Percentiles rank a stretch among this genome's conserved stretches.
Evolutionary conservation across 2,888 invertebrate species (phyloP).

Genomic region (Abrostola tripartita): DNA sequence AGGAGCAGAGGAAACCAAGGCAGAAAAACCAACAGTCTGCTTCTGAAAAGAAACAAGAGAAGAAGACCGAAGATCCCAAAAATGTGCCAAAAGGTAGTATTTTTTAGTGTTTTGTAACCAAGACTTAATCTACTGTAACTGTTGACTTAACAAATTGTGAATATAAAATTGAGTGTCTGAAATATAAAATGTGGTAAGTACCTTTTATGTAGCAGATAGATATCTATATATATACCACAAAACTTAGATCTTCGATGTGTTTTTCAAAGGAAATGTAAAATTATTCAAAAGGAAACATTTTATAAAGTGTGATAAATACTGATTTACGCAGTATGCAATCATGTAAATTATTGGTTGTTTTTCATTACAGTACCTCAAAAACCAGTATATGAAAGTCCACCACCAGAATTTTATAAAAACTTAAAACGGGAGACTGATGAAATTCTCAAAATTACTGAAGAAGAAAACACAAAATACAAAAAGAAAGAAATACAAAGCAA

Average conservation of each 20-base stretch:
- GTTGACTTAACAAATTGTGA: too few species aligned
- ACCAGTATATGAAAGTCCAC: conserved; percentile 72
- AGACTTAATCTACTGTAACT: not conserved
- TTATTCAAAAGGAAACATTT: too few species aligned
- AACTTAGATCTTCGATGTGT: too few species aligned
- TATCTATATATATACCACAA: too few species aligned
- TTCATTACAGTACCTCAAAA: conserved; percentile 70
- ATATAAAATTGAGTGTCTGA: too few species aligned
- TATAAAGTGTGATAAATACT: too few species aligned
- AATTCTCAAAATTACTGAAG: conserved; percentile 82
- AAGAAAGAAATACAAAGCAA: conserved; percentile 86
- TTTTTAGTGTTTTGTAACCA: not conserved
- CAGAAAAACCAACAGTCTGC: conserved; percentile 63
- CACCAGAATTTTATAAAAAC: conserved; percentile 80
- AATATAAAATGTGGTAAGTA: too few species aligned
- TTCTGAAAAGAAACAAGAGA: conserved; percentile 57
- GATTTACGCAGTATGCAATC: not conserved
- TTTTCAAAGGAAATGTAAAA: too few species aligned
- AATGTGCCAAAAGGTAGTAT: conserved; percentile 57
- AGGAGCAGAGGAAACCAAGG: conserved; percentile 78
- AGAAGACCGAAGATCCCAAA: conserved; percentile 60
- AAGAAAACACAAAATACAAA: conserved; percentile 80
- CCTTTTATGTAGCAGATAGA: too few species aligned
- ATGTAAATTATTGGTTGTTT: not conserved
- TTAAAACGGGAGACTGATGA: conserved; percentile 83